Evolutionary conservation across 2,888 invertebrate species (phyloP), one percentile per base, ranked within the genome.

Genomic region (Ceriagrion tenellum): DNA sequence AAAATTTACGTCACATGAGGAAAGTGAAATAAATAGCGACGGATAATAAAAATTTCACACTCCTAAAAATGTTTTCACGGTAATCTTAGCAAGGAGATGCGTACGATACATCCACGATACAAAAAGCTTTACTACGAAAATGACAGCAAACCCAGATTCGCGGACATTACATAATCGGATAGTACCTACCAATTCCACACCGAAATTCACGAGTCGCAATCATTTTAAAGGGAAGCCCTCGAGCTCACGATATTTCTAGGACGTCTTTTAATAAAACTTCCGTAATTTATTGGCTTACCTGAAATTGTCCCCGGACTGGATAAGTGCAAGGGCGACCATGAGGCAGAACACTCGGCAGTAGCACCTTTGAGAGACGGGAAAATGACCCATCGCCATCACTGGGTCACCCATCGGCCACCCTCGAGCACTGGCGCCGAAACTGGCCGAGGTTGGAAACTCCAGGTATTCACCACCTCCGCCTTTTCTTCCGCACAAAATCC

Each of bases 281-380:
- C 47, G 3, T 59, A 18, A 12, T 47, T 69, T 47, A 91, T 69
- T 91, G 40, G 30, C 63, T 69, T 89, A 95, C 95, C 95, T 95
- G 95, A 95, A 95, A 81, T 95, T 95, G 69, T 95, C 95, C 74
- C 59, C 81, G 23, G 90, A 91, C 81, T 95, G 95, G 91, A 95
- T 89, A 2, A 95, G 74, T 35, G 95, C 95, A 59, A 95, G 88
- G 55, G 95, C 95, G 74, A 95, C 88, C 56, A 95, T 89, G 88
- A 95, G 89, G 91, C 95, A 95, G 95, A 95, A 95, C n/a, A 95
- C 91, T 81, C 95, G 95, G 95, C 88, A 88, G 88, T 95, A 88
- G 88, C 95, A 95, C 56, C 95, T 88, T 35, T 40, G 88, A 88
- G 81, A 59, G 81, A 93, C 69, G 93, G 93, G 93, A 35, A 93